Evolutionary conservation across 2,888 invertebrate species (phyloP).

Genomic region (Bugulina stolonifera): DNA sequence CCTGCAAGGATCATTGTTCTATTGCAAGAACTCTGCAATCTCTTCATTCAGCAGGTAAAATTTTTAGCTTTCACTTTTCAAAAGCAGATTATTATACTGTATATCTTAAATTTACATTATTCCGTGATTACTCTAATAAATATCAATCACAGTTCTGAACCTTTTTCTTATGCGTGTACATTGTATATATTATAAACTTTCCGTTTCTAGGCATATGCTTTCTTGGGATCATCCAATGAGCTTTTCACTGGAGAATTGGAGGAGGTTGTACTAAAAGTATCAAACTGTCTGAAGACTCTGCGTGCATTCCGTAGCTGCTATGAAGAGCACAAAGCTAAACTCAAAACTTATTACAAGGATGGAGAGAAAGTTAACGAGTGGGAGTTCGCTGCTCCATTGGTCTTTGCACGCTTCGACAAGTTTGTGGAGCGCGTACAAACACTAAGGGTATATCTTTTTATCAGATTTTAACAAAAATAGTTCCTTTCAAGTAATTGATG

Average conservation of each 20-base stretch:
- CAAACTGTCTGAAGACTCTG: constrained; percentile 42
- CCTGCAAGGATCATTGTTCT: constrained; percentile 81
- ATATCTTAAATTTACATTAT: no score
- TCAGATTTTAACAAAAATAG: no score
- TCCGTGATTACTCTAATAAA: no score
- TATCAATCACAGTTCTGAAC: no score
- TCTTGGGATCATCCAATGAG: constrained; percentile 75
- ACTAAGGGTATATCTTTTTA: constrained; percentile 43
- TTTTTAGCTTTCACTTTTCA: no score
- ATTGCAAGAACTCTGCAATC: constrained; percentile 80
- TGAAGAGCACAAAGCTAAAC: constrained; percentile 47
- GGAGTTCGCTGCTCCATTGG: constrained; percentile 53
- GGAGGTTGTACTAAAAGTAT: constrained; percentile 78
- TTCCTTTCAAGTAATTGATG: no score
- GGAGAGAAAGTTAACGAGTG: constrained; percentile 44
- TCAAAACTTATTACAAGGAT: constrained; percentile 50
- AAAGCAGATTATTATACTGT: no score
- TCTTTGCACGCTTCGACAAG: constrained; percentile 52
- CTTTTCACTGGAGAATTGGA: constrained; percentile 91
- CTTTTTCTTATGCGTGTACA: no score
- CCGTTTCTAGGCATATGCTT: constrained; percentile 53
- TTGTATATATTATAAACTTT: no score
- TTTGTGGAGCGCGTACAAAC: constrained; percentile 48
- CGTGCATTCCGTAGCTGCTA: constrained; percentile 45
- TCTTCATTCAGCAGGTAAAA: constrained; percentile 80